Evolutionary conservation across 1,140 invertebrate species (phyloP).

Genomic region (Ceratitis capitata): DNA sequence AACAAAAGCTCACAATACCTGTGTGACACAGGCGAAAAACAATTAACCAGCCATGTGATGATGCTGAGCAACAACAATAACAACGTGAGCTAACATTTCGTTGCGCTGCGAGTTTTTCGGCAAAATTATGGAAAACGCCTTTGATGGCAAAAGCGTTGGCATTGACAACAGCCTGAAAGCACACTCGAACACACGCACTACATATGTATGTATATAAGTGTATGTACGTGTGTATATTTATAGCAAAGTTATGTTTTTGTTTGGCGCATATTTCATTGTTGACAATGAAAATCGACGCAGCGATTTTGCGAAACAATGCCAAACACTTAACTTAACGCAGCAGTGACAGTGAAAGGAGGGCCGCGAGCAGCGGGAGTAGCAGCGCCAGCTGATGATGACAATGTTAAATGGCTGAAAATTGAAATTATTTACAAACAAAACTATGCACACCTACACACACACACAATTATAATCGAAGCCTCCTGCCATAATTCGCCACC

Average conservation of each 20-base stretch:
- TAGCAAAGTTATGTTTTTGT: not conserved
- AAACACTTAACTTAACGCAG: slow-evolving; percentile 26
- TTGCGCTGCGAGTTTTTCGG: not conserved
- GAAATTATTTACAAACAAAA: slow-evolving; percentile 22
- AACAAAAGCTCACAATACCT: not conserved
- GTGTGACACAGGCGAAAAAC: not conserved
- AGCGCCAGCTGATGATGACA: slow-evolving; percentile 1
- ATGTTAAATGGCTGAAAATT: slow-evolving; percentile 36
- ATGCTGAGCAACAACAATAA: too few relatives aligned
- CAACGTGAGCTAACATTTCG: not conserved
- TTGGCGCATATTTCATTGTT: slow-evolving; percentile 20
- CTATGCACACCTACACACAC: not conserved
- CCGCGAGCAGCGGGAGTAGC: too few relatives aligned
- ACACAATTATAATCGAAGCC: not conserved
- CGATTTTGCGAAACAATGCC: slow-evolving; percentile 29
- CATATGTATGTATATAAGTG: not conserved
- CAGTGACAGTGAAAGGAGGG: too few relatives aligned
- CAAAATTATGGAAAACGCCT: slow-evolving; percentile 11
- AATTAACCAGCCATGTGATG: not conserved
- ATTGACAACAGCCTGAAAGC: not conserved
- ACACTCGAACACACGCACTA: not conserved
- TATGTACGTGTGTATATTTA: not conserved
- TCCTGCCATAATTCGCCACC: not conserved
- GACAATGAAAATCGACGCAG: slow-evolving; percentile 28
- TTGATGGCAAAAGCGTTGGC: not conserved